These are phyloP conservation scores for Apis laboriosa DNA, from an alignment of 1,140 invertebrate species.

Conservation along the genomic window DNA sequence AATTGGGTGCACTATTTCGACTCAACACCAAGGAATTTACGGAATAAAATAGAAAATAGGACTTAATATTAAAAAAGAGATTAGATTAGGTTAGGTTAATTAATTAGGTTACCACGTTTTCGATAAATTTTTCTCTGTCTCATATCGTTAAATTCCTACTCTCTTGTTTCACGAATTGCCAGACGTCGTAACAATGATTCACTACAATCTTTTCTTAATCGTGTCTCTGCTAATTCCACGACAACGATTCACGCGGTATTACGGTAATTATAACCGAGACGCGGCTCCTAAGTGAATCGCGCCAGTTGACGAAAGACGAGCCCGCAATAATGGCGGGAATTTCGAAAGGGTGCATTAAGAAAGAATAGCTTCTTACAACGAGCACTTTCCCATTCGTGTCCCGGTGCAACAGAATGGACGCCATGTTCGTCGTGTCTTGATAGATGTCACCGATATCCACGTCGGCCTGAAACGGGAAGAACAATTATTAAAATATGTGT, in stretches of 20 bases:
- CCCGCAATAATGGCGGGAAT: conserved; percentile 67
- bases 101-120: too few species aligned
- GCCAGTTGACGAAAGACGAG: conserved; percentile 72
- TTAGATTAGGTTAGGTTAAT: too few species aligned
- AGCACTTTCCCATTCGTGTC: conserved; percentile 88
- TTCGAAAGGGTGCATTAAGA: conserved; percentile 73
- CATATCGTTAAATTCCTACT: not conserved
- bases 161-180: too few species aligned
- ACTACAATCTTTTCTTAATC: not conserved
- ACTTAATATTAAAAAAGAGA: too few species aligned
- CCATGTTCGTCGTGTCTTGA: conserved; percentile 92
- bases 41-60: too few species aligned
- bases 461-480: conserved; percentile 80
- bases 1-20: too few species aligned
- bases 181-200: too few species aligned
- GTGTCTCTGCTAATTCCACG: conserved; percentile 40
- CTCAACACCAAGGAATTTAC: too few species aligned
- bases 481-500: conserved; percentile 23
- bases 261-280: conserved; percentile 71
- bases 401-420: conserved; percentile 91
- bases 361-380: conserved; percentile 86
- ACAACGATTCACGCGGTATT: conserved; percentile 63
- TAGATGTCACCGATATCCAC: conserved; percentile 91
- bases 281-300: conserved; percentile 23
- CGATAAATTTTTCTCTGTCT: not conserved